Evolutionary conservation across 1,140 invertebrate genomes (phyloP).

Genomic region (Bradynema listronoti): DNA sequence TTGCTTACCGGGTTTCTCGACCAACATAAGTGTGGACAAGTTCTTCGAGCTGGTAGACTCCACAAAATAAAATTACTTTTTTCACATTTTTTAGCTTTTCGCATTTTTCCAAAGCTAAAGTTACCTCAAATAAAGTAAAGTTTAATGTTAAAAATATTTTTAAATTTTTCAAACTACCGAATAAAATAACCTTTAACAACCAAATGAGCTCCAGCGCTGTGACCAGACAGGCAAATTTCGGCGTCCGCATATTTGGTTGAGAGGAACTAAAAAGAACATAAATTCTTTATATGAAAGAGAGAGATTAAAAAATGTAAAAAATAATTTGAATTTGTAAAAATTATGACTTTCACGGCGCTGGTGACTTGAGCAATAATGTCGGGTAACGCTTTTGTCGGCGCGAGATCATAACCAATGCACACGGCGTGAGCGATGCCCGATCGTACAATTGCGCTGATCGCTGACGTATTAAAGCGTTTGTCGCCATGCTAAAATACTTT

Average conservation of each 20-base stretch:
- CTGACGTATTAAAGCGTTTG: slow-evolving; percentile 2
- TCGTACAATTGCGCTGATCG: background rate
- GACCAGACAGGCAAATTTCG: background rate
- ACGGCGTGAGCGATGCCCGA: background rate
- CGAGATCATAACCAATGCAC: slow-evolving; percentile 10
- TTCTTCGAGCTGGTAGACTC: slow-evolving; percentile 8
- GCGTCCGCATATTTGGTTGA: background rate
- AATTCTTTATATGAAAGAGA: background rate
- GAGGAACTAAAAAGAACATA: background rate
- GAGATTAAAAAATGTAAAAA: background rate
- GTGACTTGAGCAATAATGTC: slow-evolving; percentile 1
- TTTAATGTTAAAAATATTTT: too few species aligned
- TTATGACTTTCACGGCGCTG: background rate
- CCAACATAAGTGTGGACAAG: slow-evolving; percentile 1
- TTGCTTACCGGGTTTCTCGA: too few species aligned
- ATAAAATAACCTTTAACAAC: slow-evolving; percentile 8
- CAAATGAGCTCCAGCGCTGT: slow-evolving; percentile 1
- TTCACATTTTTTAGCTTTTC: background rate
- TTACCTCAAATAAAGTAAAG: too few species aligned
- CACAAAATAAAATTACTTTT: slow-evolving; percentile 2
- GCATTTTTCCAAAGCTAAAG: background rate
- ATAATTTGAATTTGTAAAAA: background rate
- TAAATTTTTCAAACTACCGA: too few species aligned
- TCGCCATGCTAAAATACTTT: background rate
- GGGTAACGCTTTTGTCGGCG: background rate